Conservation (phyloP, 2,888 invertebrate genomes). For the Ceratothoa steindachneri region DNA sequence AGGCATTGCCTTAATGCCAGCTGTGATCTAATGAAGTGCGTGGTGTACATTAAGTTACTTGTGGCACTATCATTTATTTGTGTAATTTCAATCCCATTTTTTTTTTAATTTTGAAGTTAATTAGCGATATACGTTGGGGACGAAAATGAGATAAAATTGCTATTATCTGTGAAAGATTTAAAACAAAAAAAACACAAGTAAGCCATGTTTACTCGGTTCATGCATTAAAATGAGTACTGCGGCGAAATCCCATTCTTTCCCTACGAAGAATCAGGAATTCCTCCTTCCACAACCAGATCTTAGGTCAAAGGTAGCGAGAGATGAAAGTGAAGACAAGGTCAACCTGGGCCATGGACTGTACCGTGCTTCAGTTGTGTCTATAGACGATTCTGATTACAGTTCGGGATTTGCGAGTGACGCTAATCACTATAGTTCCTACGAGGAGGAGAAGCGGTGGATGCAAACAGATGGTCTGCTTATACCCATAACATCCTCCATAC, state of each 20-base stretch:
- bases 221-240: background rate
- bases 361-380: background rate
- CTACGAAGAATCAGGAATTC: background rate
- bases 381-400: background rate
- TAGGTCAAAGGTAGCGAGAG: background rate
- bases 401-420: background rate
- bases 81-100: too few species aligned
- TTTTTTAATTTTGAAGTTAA: too few species aligned
- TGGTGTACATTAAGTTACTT: background rate
- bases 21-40: background rate
- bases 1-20: background rate
- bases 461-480: background rate
- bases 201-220: too few species aligned
- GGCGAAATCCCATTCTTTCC: background rate
- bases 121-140: too few species aligned
- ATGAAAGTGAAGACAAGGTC: conserved; percentile 5
- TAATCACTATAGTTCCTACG: background rate
- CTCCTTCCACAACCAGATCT: background rate
- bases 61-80: too few species aligned
- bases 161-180: too few species aligned
- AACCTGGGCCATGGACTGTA: background rate
- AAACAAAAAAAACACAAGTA: too few species aligned
- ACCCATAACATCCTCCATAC: background rate
- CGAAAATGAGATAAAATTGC: too few species aligned
- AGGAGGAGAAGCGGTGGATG: background rate